These are phyloP conservation scores for Melanocharis versteri DNA, from an alignment of 2,113 vertebrate genomes.

Conservation along the genomic window DNA sequence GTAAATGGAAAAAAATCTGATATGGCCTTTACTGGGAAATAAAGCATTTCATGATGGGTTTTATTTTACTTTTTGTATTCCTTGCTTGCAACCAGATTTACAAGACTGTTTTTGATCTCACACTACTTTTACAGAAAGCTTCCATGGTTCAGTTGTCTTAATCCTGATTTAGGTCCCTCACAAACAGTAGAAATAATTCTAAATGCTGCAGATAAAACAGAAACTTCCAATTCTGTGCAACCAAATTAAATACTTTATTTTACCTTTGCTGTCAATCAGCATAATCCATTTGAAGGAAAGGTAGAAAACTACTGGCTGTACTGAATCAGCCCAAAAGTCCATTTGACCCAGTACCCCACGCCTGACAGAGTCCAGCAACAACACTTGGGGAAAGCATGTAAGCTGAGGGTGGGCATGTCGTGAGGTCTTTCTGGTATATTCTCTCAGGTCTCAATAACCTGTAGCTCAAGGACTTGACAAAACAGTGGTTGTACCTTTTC, in stretches of 20 bases:
- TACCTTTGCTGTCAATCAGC: background rate
- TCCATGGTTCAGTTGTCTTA: background rate
- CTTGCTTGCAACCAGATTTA: background rate
- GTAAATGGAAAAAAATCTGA: constrained; percentile 4
- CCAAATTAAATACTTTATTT: background rate
- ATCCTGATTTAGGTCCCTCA: background rate
- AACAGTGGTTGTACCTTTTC: background rate
- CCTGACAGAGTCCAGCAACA: background rate
- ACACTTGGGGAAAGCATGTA: background rate
- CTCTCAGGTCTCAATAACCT: background rate
- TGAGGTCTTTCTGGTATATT: background rate
- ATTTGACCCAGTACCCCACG: background rate
- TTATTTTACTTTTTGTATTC: background rate
- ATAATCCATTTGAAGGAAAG: background rate
- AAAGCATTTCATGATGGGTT: background rate
- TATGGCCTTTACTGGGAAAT: background rate
- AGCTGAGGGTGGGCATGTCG: background rate
- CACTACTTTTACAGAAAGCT: background rate
- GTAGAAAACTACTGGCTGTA: background rate
- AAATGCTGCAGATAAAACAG: background rate
- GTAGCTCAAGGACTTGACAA: background rate
- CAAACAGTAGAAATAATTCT: background rate
- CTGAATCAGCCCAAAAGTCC: background rate
- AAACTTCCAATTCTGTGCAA: background rate
- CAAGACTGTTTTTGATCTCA: background rate